Conservation (phyloP, 2,888 invertebrate genomes). For the Sesia apiformis region DNA sequence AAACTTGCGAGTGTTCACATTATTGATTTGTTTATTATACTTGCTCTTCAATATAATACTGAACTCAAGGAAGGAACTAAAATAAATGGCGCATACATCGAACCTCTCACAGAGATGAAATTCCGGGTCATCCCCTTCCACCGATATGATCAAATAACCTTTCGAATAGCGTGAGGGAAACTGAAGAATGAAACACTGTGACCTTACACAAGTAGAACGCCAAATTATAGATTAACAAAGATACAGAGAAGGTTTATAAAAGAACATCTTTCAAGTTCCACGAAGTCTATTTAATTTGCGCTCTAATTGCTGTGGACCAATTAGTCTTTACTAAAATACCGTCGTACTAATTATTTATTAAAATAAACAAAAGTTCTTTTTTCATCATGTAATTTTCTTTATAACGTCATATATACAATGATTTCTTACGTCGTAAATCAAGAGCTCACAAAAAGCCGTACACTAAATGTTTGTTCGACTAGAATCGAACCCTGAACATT, state of each 20-base stretch:
- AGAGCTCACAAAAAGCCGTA: too few species aligned
- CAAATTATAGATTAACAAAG: background rate
- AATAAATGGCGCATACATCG: slow-evolving; percentile 59
- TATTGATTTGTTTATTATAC: too few species aligned
- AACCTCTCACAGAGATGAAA: slow-evolving; percentile 59
- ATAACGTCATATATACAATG: too few species aligned
- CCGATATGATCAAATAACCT: slow-evolving; percentile 51
- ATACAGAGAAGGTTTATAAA: background rate
- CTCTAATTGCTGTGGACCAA: background rate
- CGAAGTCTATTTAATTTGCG: background rate
- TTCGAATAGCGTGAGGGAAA: background rate
- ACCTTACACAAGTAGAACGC: background rate
- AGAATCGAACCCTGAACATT: too few species aligned
- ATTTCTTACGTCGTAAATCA: too few species aligned
- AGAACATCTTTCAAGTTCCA: background rate
- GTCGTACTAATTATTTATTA: background rate
- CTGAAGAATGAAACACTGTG: background rate
- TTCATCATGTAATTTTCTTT: too few species aligned
- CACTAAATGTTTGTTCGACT: too few species aligned
- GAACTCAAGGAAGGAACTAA: slow-evolving; percentile 31
- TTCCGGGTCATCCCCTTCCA: slow-evolving; percentile 43
- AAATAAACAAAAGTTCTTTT: too few species aligned
- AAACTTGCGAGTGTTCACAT: too few species aligned
- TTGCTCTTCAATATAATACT: too few species aligned
- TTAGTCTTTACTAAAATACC: too few species aligned